Percentiles rank a stretch among this genome's conserved stretches.
phyloP scores from a whole-genome alignment of 2,888 invertebrate species.

The Papilio protenor region DNA sequence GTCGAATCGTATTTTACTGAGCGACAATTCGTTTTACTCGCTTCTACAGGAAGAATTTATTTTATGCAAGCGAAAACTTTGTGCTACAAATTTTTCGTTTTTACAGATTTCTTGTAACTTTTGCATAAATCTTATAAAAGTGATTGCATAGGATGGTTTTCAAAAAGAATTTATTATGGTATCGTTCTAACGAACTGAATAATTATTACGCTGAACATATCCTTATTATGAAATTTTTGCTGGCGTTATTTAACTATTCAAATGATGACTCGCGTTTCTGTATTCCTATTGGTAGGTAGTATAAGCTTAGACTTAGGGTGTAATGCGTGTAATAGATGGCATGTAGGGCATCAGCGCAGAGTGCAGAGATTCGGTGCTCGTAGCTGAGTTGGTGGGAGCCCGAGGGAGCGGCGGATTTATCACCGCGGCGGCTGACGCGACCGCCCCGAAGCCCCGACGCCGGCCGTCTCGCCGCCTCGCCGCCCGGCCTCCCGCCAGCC shows the following conservation, averaged over 20 bases:
- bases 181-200: neutral
- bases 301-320: slow-evolving; percentile 37
- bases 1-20: neutral
- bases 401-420: slow-evolving; percentile 82
- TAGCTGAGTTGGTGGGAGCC: slow-evolving; percentile 71
- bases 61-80: slow-evolving; percentile 15
- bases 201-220: too few species aligned
- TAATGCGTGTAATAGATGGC: slow-evolving; percentile 46
- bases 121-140: neutral
- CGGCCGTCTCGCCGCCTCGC: slow-evolving; percentile 7
- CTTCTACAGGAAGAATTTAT: neutral
- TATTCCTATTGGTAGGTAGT: slow-evolving; percentile 17
- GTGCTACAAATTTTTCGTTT: neutral
- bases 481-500: slow-evolving; percentile 49
- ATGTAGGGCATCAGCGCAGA: slow-evolving; percentile 68
- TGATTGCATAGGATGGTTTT: neutral
- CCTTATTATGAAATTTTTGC: too few species aligned
- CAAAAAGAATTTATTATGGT: neutral
- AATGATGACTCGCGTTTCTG: neutral
- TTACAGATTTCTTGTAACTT: neutral
- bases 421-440: slow-evolving; percentile 65
- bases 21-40: slow-evolving; percentile 1
- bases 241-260: neutral
- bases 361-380: slow-evolving; percentile 52
- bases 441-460: slow-evolving; percentile 52